Conservation (phyloP, 2,797 vertebrate species). For the Platyrinchus mystaceus region DNA sequence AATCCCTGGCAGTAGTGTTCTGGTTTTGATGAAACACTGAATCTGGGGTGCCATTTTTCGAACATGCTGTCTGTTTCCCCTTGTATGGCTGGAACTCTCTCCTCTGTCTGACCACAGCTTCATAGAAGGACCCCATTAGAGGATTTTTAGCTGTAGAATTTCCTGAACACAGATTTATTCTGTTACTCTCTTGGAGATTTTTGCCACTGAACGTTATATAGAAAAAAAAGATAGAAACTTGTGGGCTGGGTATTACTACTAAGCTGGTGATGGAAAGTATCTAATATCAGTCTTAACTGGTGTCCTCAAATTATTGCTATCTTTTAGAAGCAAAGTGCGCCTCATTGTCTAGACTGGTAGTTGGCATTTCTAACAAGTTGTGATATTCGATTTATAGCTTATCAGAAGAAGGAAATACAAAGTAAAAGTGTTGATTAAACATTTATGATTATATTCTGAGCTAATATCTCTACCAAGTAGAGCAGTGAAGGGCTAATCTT, state of each 20-base stretch:
- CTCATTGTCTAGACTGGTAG: neutral
- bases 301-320: neutral
- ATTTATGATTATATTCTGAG: neutral
- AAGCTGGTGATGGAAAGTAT: neutral
- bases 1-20: neutral
- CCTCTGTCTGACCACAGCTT: neutral
- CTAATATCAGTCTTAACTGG: neutral
- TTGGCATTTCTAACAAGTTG: neutral
- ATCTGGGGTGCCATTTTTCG: neutral
- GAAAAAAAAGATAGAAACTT: neutral
- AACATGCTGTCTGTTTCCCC: neutral
- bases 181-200: neutral
- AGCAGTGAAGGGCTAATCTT: neutral
- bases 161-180: neutral
- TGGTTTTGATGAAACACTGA: neutral
- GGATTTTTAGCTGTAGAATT: neutral
- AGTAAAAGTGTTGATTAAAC: neutral
- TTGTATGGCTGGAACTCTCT: neutral
- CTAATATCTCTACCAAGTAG: neutral
- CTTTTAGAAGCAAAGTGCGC: neutral
- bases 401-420: neutral
- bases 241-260: neutral
- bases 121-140: neutral
- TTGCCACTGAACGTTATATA: neutral
- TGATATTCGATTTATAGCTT: neutral